Percentiles rank a stretch among this genome's conserved stretches.
phyloP scores from a whole-genome alignment of 2,113 vertebrate species.

The Dendrocopos noguchii region DNA sequence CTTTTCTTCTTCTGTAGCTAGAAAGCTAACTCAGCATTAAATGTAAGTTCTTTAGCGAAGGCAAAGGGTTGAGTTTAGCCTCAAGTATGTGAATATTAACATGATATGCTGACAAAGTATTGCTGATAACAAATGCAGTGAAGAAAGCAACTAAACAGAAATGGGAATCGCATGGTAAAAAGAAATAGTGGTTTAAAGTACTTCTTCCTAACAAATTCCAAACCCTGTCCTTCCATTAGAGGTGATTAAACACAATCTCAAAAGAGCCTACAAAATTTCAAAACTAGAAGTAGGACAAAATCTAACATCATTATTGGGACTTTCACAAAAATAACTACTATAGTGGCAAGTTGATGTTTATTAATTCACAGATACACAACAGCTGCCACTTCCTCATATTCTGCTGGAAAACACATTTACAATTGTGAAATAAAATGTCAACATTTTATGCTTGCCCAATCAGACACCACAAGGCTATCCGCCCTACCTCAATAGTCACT shows the following conservation, averaged over 20 bases:
- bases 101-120: not conserved
- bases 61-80: not conserved
- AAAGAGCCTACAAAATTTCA: not conserved
- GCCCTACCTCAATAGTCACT: not conserved
- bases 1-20: not conserved
- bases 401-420: not conserved
- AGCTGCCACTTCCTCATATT: not conserved
- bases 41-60: not conserved
- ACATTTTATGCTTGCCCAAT: not conserved
- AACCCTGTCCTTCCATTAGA: not conserved
- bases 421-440: not conserved
- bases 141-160: not conserved
- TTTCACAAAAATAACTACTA: not conserved
- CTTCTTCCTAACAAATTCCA: not conserved
- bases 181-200: not conserved
- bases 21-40: not conserved
- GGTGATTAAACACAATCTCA: not conserved
- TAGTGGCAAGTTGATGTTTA: not conserved
- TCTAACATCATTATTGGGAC: not conserved
- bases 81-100: not conserved
- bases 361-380: not conserved
- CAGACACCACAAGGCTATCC: not conserved
- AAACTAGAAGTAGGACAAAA: not conserved
- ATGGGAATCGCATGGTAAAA: not conserved
- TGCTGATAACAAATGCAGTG: not conserved